Conservation (phyloP, 2,113 vertebrate genomes). For the Theropithecus gelada region DNA sequence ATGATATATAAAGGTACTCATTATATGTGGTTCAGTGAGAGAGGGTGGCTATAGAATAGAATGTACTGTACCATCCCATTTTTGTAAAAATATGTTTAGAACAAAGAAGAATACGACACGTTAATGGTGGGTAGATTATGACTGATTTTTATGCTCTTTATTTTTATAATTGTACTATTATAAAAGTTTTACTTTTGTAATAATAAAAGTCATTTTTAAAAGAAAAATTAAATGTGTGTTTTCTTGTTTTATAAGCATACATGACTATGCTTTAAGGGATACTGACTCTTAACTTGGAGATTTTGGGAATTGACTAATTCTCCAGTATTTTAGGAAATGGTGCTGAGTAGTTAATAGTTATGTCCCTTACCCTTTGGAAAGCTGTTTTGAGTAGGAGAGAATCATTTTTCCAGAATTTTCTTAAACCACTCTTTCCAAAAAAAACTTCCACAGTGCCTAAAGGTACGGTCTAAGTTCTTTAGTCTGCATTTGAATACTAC, state of each 20-base stretch:
- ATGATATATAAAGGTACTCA: not conserved
- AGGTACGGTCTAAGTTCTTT: not conserved
- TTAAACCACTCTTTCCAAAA: constrained; percentile 34
- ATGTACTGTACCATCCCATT: not conserved
- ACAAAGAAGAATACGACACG: not conserved
- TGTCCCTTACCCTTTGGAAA: constrained; percentile 8
- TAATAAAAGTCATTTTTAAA: constrained; percentile 42
- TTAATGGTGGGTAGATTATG: not conserved
- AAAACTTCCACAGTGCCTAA: not conserved
- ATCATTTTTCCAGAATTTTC: constrained; percentile 48
- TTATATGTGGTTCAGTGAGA: not conserved
- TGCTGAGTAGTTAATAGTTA: constrained; percentile 1
- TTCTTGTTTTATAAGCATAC: constrained; percentile 41
- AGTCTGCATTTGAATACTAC: constrained; percentile 18
- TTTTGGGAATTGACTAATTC: constrained; percentile 10
- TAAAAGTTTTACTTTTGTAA: constrained; percentile 43
- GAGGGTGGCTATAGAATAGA: not conserved
- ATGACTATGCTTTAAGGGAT: constrained; percentile 6
- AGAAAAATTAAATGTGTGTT: constrained; percentile 12
- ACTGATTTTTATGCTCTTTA: constrained; percentile 7
- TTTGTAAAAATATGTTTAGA: constrained; percentile 45
- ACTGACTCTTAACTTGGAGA: not conserved
- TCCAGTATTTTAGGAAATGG: not conserved
- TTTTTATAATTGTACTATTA: constrained; percentile 16
- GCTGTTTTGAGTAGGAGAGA: not conserved